Conservation (phyloP, 2,888 invertebrate genomes). For the Leptinotarsa peninsularis region DNA sequence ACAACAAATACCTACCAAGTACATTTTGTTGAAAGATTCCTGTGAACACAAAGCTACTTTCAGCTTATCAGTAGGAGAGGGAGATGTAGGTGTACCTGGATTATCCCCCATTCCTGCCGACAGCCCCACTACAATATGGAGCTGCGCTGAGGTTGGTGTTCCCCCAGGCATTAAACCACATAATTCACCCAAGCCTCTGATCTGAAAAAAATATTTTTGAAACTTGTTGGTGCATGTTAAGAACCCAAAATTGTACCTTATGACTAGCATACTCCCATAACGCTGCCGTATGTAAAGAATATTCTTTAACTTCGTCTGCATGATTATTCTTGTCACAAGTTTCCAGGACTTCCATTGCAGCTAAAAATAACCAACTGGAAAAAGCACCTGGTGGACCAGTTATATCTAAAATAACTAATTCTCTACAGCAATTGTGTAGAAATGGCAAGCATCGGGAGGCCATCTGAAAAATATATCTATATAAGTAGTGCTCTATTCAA, state of each 20-base stretch:
- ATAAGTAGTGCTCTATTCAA: background rate
- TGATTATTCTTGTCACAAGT: conserved; percentile 80
- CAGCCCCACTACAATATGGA: conserved; percentile 90
- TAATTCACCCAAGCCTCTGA: conserved; percentile 85
- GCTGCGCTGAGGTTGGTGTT: conserved; percentile 85
- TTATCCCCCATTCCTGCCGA: conserved; percentile 91
- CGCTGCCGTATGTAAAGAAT: conserved; percentile 87
- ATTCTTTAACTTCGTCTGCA: conserved; percentile 77
- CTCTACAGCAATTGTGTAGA: conserved; percentile 89
- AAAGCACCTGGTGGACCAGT: conserved; percentile 84
- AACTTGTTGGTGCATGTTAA: background rate
- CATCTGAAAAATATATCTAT: conserved; percentile 69
- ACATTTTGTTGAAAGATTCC: conserved; percentile 89
- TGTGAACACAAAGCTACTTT: conserved; percentile 92
- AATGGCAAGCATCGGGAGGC: conserved; percentile 90
- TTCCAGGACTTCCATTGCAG: conserved; percentile 86
- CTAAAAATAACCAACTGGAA: conserved; percentile 93
- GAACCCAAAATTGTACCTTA: conserved; percentile 56
- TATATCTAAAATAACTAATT: conserved; percentile 84
- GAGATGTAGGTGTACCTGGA: conserved; percentile 68
- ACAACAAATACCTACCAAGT: conserved; percentile 71
- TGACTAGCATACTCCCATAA: conserved; percentile 87
- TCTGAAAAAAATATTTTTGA: conserved; percentile 66
- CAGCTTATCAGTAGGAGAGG: conserved; percentile 82
- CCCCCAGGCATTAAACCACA: conserved; percentile 91